Evolutionary conservation across 2,888 invertebrate genomes (phyloP), one percentile per base, ranked within the genome.

Genomic region (Acanthosoma haemorrhoidale): DNA sequence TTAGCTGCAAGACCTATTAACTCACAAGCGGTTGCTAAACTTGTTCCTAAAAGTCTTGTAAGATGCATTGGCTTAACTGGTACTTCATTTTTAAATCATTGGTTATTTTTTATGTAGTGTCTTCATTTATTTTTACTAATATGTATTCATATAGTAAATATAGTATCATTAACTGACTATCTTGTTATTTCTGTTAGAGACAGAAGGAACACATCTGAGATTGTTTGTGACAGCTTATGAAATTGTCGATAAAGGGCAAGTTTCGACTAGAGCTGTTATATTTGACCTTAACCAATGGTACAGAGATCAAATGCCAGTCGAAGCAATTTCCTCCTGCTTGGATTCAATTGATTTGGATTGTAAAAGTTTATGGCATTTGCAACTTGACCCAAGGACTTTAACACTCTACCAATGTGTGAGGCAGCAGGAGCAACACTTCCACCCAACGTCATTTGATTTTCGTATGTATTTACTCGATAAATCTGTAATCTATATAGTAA

Each of bases 271-370:
- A 34, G 34, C 57, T 21, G 57, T 67, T 13, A 76, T 95, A 5
- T 95, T 96, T 77, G 96, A 96, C 78, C 82, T 96, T 68, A 95
- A 96, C 80, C 92, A 95, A 77, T 96, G 95, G 96, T 96, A 96
- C 78, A 94, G 72, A 39, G 73, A 73, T 16, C 72, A 83, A 74
- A 81, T 83, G 81, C 82, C 82, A 34, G 59, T 60, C 11, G 72
- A 72, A 29, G 68, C 32, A 32, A 3, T 32, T 16, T 57, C 67
- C 16, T 9, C 31, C 32, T 67, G 67, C 21, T 4, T 67, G 4
- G 67, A 67, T 32, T 43, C 51, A 2, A 34, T 67, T 1, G 32
- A 41, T 13, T 32, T 67, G 16, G 34, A 58, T 32, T 3, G 68
- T 25, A 21, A 71, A 73, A 15, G 76, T 82, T 6, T 77, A 84